A percentile compares a stretch with the other conserved stretches of the same genome.
phyloP scores from a whole-genome alignment of 2,113 vertebrate genomes.

The Eudyptes chrysolophus region DNA sequence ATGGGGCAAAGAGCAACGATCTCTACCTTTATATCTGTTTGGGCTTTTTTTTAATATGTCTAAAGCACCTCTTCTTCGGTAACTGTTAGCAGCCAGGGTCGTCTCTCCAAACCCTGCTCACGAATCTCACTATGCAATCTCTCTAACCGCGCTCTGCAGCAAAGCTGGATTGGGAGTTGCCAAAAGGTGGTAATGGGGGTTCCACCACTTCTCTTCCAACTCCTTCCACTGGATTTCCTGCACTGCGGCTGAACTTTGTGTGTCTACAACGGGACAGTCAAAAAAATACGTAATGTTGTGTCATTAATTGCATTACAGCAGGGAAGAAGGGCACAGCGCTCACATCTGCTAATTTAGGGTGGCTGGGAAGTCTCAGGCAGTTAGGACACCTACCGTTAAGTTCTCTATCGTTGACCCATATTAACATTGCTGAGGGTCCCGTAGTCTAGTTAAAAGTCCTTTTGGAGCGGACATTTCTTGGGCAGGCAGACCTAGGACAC shows the following conservation, averaged over 20 bases:
- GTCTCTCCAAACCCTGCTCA: not conserved
- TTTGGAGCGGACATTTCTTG: rapidly evolving
- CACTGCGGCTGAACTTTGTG: not conserved
- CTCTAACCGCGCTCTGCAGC: not conserved
- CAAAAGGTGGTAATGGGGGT: not conserved
- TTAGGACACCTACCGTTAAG: not conserved
- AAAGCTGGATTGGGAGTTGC: not conserved
- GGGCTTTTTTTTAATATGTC: rapidly evolving
- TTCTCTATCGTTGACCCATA: not conserved
- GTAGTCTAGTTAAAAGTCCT: rapidly evolving
- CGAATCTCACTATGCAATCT: not conserved
- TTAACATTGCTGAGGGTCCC: not conserved
- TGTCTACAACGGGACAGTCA: not conserved
- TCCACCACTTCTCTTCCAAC: not conserved
- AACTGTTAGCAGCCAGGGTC: not conserved
- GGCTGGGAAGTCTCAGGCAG: not conserved
- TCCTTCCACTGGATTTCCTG: not conserved
- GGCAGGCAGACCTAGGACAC: not conserved
- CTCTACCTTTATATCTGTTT: not conserved
- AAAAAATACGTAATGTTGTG: not conserved
- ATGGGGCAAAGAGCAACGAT: not conserved
- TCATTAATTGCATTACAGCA: not conserved
- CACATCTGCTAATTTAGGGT: no score
- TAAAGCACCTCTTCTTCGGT: not conserved
- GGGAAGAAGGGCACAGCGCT: not conserved